Base-by-base conservation (phyloP, 2,113 vertebrate species). In the Gavialis gangeticus region DNA sequence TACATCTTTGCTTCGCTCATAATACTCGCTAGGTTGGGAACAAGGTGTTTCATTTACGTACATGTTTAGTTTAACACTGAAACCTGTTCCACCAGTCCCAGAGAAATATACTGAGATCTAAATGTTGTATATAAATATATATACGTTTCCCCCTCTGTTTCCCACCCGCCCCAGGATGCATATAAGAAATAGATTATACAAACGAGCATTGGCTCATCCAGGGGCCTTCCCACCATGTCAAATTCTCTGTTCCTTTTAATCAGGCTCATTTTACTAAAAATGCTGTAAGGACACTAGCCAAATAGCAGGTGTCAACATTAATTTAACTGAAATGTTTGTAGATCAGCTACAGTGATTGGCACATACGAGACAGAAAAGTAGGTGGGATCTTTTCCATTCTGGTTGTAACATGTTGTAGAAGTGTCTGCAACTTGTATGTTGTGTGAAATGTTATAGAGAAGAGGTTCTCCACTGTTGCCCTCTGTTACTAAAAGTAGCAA, bases 151-250 rank as follows among this genome's bases (percentile, higher is more conserved):
- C 92, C 78, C 75, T 9, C 90, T 89, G 62, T 95, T 95, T 82
- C 21, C 1, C 46, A 46, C 46, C 46, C 46, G 3, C 46, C 46
- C 46, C 84, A 95, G 87, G 93, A 96, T 75, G 30, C 71, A 58
- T 87, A 28, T 89, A 94, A 92, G 88, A 94, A 95, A 87, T 64
- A 69, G 92, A 82, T 89, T 89, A 89, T 95, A 94, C 37, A 89
- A 1, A 17, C 83, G 67, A 82, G 67, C 55, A 67, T 87, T 85
- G 78, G 77, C 76, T 92, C 90, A 87, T 91, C 69, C 64, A 63
- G 54, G 94, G 75, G 85, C 90, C 79, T 92, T 79, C 84, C 18
- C 0, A 88, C 85, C 92, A 90, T 94, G 91, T 64, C 92, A 96
- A 91, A 59, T 85, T 11, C 92, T 78, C 21, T 75, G 34, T 79